Percentiles rank a stretch among this genome's conserved stretches.
phyloP scores from a whole-genome alignment of 2,888 invertebrate species.

The Deilephila porcellus region DNA sequence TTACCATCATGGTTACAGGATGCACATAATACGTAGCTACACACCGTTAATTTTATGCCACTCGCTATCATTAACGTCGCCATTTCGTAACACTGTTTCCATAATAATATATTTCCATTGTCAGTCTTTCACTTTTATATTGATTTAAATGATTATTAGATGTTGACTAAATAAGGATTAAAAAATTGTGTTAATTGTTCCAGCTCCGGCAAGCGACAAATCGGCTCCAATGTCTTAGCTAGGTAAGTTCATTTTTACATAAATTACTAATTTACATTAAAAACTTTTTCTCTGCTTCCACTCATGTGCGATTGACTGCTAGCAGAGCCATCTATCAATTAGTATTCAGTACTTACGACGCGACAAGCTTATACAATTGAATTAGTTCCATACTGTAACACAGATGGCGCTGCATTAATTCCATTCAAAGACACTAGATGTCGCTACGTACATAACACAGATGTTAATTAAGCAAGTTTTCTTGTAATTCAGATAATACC shows the following conservation, averaged over 20 bases:
- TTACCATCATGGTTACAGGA: slow-evolving; percentile 30
- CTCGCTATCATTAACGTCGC: background rate
- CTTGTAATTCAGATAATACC: slow-evolving; percentile 27
- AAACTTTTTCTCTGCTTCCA: background rate
- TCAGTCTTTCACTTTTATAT: background rate
- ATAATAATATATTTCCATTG: background rate
- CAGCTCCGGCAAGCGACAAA: slow-evolving; percentile 92
- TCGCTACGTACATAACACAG: slow-evolving; percentile 38
- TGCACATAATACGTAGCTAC: background rate
- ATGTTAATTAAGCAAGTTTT: slow-evolving; percentile 18
- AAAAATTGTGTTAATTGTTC: slow-evolving; percentile 62
- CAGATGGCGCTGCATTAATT: slow-evolving; percentile 54
- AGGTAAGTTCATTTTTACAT: slow-evolving; percentile 81
- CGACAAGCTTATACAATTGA: background rate
- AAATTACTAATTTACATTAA: background rate
- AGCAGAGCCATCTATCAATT: slow-evolving; percentile 61
- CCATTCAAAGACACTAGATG: slow-evolving; percentile 46
- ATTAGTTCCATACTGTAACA: background rate
- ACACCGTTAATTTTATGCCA: slow-evolving; percentile 17
- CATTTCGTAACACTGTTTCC: slow-evolving; percentile 9
- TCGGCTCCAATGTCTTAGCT: slow-evolving; percentile 94
- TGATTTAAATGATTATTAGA: background rate
- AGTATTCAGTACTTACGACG: slow-evolving; percentile 28
- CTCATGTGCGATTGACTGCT: background rate
- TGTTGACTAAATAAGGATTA: slow-evolving; percentile 1